Conservation (phyloP, 2,797 vertebrate species). For the Megalops cyprinoides region DNA sequence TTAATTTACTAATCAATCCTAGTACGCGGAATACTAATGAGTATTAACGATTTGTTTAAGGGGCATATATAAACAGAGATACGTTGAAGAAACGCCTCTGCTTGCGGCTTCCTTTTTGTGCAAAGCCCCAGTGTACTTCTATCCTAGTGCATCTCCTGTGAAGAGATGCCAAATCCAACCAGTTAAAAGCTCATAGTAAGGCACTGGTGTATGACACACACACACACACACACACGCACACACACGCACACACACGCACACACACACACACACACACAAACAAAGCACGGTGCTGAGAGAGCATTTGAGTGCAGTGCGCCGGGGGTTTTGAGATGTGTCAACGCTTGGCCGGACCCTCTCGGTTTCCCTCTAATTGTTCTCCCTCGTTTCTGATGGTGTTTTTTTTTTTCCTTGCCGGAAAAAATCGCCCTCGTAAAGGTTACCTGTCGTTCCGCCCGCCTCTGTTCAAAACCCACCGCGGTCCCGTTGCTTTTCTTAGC, state of each 20-base stretch:
- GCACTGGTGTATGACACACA: too few relatives aligned
- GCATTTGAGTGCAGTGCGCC: neutral
- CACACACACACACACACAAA: neutral
- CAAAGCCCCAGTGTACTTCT: too few relatives aligned
- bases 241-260: too few relatives aligned
- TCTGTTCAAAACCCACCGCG: neutral
- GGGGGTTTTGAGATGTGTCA: neutral
- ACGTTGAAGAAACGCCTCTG: neutral
- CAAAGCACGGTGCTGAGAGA: too few relatives aligned
- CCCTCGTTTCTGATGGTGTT: neutral
- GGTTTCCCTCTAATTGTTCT: neutral
- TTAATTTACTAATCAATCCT: too few relatives aligned
- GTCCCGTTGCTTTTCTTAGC: conserved; percentile 9
- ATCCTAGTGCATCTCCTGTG: too few relatives aligned
- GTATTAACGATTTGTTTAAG: neutral
- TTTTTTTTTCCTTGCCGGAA: neutral
- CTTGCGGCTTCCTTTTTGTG: neutral
- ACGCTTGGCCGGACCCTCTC: neutral
- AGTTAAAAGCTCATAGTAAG: too few relatives aligned
- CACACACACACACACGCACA: too few relatives aligned
- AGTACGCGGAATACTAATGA: neutral
- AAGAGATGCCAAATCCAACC: too few relatives aligned
- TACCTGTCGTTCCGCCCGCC: conserved; percentile 31
- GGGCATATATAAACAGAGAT: neutral
- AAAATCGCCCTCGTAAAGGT: conserved; percentile 30